A percentile compares a stretch with the other conserved stretches of the same genome.
Conservation (phyloP, 2,113 vertebrate species). For the Hyaena hyaena region DNA sequence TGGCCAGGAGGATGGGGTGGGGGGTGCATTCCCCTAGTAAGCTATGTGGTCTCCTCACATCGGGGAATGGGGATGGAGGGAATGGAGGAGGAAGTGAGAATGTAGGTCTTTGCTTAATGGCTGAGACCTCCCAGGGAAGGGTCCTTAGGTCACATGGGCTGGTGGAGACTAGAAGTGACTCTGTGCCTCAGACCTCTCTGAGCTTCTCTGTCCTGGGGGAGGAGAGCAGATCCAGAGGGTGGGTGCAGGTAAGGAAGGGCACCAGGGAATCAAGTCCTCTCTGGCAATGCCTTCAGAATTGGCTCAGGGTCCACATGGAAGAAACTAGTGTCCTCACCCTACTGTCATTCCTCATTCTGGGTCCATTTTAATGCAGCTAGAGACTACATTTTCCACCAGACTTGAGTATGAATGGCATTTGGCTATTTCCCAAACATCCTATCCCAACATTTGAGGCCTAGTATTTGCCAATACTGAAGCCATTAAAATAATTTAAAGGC, state of each 20-base stretch:
- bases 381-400: neutral
- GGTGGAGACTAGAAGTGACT: neutral
- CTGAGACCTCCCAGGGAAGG: neutral
- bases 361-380: neutral
- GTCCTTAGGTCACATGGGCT: neutral
- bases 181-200: neutral
- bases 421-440: slow-evolving; percentile 9
- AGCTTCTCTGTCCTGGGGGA: neutral
- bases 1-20: neutral
- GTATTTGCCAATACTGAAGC: neutral
- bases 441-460: neutral
- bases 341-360: neutral
- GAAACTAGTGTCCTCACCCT: neutral
- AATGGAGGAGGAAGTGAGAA: neutral
- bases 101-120: neutral
- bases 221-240: neutral
- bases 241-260: neutral
- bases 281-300: neutral
- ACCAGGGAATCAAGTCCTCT: neutral
- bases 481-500: neutral
- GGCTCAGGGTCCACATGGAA: neutral
- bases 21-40: neutral
- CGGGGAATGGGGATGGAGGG: neutral
- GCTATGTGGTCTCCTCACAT: neutral
- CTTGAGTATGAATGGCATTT: neutral